Percentiles rank a stretch among this genome's conserved stretches.
Conservation (phyloP, 2,888 invertebrate species). For the Hipparchia semele region DNA sequence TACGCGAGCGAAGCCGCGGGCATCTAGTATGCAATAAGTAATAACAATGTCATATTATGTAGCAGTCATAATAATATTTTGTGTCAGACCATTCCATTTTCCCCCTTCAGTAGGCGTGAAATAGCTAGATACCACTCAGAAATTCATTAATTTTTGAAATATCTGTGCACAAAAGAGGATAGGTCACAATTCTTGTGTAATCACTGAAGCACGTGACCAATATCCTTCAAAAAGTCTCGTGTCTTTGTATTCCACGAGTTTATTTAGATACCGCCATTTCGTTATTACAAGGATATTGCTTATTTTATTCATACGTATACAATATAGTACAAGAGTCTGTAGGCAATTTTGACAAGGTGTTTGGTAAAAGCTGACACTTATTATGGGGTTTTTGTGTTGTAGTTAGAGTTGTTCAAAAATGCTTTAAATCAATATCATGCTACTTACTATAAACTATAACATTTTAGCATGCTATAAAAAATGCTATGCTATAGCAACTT, state of each 20-base stretch:
- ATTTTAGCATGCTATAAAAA: too few species aligned
- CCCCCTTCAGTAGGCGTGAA: background rate
- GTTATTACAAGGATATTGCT: constrained; percentile 13
- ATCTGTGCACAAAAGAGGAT: constrained; percentile 5
- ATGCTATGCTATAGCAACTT: too few species aligned
- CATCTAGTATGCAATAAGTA: too few species aligned
- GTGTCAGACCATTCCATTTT: background rate
- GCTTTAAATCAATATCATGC: too few species aligned
- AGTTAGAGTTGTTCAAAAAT: too few species aligned
- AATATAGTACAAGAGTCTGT: background rate
- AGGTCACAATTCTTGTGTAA: constrained; percentile 5
- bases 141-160: background rate
- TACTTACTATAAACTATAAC: too few species aligned
- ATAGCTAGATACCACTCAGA: background rate
- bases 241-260: constrained; percentile 17
- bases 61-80: too few species aligned
- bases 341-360: background rate
- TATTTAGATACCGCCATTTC: constrained; percentile 9
- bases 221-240: constrained; percentile 16
- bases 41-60: too few species aligned
- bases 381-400: too few species aligned
- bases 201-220: constrained; percentile 17
- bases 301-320: constrained; percentile 11
- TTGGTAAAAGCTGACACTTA: background rate
- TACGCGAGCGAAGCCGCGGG: too few species aligned